These are phyloP conservation scores for Nasonia longicornis DNA, from an alignment of 1,140 invertebrate genomes.

Conservation along the genomic window DNA sequence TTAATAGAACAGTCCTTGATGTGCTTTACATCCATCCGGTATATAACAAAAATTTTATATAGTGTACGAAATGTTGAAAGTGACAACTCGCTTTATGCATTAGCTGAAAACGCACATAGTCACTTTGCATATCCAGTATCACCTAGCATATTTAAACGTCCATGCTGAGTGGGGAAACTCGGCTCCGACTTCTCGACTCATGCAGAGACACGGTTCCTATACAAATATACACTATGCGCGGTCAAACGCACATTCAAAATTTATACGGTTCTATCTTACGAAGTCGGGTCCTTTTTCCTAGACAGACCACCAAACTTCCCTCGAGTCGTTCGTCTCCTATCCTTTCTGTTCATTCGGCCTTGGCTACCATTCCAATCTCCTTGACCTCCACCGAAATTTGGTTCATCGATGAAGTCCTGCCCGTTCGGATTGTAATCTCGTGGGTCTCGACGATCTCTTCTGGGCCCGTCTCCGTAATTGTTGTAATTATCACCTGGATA, in stretches of 20 bases:
- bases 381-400: neutral
- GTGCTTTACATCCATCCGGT: conserved; percentile 9
- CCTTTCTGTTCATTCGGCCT: conserved; percentile 36
- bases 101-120: conserved; percentile 28
- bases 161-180: neutral
- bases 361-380: conserved; percentile 40
- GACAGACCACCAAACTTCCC: conserved; percentile 42
- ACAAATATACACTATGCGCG: conserved; percentile 40
- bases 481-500: conserved; percentile 49
- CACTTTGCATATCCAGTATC: neutral
- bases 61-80: conserved; percentile 16
- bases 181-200: neutral
- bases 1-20: conserved; percentile 24
- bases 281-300: conserved; percentile 39
- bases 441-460: conserved; percentile 1
- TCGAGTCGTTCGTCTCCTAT: conserved; percentile 32
- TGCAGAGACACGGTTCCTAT: conserved; percentile 10
- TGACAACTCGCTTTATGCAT: conserved; percentile 14
- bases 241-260: neutral
- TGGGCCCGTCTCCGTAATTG: conserved; percentile 46
- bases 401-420: conserved; percentile 15
- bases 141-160: neutral
- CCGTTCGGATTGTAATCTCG: conserved; percentile 32
- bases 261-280: conserved; percentile 9
- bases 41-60: conserved; percentile 38